Base-by-base conservation (phyloP, 2,888 invertebrate species). In the Ichneumoninae sp. region DNA sequence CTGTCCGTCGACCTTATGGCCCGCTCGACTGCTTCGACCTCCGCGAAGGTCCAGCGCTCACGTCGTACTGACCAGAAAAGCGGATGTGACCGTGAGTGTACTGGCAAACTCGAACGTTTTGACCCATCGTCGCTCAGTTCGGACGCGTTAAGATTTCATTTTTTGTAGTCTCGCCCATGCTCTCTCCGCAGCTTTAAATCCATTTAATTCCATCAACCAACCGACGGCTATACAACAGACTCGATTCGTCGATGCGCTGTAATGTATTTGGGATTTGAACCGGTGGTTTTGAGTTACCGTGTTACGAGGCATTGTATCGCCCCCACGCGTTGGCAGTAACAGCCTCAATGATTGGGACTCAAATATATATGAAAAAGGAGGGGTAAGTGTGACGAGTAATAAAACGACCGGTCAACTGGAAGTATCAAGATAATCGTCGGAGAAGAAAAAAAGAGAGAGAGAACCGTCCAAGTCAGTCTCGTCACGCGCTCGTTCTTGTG, bases 1-100 rank as follows among this genome's bases (percentile, higher is more conserved):
- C 66, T 57, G 82, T 71, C 74, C 62, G 84, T 81, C 84, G 84
- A 84, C 84, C 84, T 84, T 84, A 81, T 84, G 81, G 69, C 84
- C 84, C 70, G 84, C 74, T 57, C 78, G 81, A 78, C 81, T 66
- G 65, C 50, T 65, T 44, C 84, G 84, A 84, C 84, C 84, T 84
- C 84, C 80, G 68, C 74, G 81, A 81, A 81, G 77, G 80, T 80
- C 83, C 76, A 54, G 80, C 52, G 47, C 62, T 74, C 69, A 83
- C 76, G 76, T 77, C 82, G 77, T 54, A 83, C 44, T 4, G 16
- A 47, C 77, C 68, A 76, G 69, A 30, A 70, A 85, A 85, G 85
- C 85, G 83, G 86, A 86, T 86, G 83, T 84, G 62, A 84, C 69
- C 52, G 40, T 60, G 47, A 36, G 36, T 76, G 36, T 40, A 68